Evolutionary conservation across 2,797 vertebrate species (phyloP).

Genomic region (Tinamus major): DNA sequence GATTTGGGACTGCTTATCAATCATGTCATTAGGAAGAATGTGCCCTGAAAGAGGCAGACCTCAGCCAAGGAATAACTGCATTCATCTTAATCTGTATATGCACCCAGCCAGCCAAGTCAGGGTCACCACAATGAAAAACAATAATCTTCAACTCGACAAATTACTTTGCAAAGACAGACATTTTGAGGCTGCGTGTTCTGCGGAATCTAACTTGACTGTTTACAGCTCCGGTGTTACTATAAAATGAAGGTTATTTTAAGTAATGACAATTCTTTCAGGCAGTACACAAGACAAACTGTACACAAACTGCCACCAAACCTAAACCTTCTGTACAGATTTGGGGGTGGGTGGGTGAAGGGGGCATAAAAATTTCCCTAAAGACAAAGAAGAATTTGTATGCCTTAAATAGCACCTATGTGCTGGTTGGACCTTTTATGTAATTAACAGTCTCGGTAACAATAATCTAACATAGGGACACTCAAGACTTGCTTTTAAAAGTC

Average conservation of each 20-base stretch:
- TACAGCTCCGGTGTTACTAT: conserved; percentile 90
- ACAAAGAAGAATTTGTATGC: conserved; percentile 41
- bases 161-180: conserved; percentile 96
- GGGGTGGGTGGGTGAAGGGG: background rate
- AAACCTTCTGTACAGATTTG: background rate
- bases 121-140: conserved; percentile 99
- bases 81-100: conserved; percentile 99
- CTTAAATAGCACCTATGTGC: background rate
- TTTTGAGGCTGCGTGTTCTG: conserved; percentile 82
- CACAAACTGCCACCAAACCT: conserved; percentile 79
- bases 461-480: background rate
- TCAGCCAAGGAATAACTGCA: conserved; percentile 99
- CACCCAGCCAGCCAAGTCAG: conserved; percentile 98
- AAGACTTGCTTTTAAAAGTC: background rate
- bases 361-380: conserved; percentile 54
- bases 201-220: conserved; percentile 90
- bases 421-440: background rate
- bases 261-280: conserved; percentile 90
- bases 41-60: conserved; percentile 99
- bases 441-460: background rate
- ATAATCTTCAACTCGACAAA: conserved; percentile 99
- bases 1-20: conserved; percentile 99
- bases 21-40: conserved; percentile 99
- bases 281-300: conserved; percentile 83
- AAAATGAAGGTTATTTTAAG: conserved; percentile 98